Conservation (phyloP, 2,113 vertebrate genomes). For the Calyptomena viridis region DNA sequence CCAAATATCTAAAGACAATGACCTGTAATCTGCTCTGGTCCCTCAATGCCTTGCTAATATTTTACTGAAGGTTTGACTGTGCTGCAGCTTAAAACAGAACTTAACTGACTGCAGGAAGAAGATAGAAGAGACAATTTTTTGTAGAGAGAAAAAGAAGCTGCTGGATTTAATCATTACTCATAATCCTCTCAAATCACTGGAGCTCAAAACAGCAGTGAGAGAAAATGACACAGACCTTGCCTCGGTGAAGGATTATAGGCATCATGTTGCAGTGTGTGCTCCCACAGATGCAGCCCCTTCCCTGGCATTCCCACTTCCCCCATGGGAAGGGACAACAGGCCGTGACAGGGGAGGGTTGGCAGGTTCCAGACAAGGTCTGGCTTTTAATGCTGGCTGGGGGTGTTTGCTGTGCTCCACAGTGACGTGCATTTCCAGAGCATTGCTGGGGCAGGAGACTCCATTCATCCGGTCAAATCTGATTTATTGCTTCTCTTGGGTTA, state of each 20-base stretch:
- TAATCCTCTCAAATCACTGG: neutral
- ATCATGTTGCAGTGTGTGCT: neutral
- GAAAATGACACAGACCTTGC: neutral
- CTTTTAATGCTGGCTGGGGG: neutral
- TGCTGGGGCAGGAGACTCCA: neutral
- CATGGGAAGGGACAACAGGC: neutral
- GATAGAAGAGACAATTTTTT: neutral
- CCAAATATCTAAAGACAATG: slow-evolving; percentile 26
- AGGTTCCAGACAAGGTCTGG: neutral
- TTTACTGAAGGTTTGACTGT: neutral
- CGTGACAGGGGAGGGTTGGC: neutral
- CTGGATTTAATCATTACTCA: slow-evolving; percentile 7
- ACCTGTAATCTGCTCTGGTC: slow-evolving; percentile 9
- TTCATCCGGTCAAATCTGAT: slow-evolving; percentile 27
- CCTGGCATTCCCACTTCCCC: neutral
- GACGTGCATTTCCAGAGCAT: neutral
- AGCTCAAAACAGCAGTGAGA: neutral
- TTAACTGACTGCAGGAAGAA: neutral
- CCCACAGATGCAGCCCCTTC: neutral
- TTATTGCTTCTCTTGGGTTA: neutral
- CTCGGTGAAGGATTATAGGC: neutral
- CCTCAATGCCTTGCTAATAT: neutral
- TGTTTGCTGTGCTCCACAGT: neutral
- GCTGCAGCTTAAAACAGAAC: neutral
- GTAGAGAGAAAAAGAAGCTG: neutral